These are phyloP conservation scores for Tichodroma muraria DNA, from an alignment of 2,113 vertebrate species.

Conservation along the genomic window DNA sequence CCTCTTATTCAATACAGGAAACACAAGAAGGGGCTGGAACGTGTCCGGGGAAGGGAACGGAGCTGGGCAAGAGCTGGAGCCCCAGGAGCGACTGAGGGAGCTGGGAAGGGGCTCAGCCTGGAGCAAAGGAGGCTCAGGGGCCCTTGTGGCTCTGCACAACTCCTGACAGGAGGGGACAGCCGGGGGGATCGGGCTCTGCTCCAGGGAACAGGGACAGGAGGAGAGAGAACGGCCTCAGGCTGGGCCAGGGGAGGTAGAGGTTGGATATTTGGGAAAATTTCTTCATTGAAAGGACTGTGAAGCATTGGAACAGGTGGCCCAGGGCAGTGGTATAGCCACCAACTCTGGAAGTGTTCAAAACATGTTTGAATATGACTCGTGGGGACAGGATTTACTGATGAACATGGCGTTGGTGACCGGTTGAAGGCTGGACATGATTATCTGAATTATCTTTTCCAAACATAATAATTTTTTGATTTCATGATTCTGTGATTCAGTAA, in stretches of 20 bases:
- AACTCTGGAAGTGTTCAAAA: not conserved
- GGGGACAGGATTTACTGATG: not conserved
- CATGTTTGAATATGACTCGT: not conserved
- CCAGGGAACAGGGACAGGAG: not conserved
- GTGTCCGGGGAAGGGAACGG: fast-evolving
- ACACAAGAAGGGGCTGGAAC: fast-evolving
- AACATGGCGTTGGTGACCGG: fast-evolving
- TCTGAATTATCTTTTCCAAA: not conserved
- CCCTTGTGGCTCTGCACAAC: not conserved
- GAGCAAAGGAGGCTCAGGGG: not conserved
- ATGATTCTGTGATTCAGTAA: not conserved
- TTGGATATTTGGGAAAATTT: not conserved
- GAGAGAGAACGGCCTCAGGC: fast-evolving
- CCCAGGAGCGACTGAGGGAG: fast-evolving
- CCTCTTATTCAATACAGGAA: not conserved
- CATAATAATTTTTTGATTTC: fast-evolving
- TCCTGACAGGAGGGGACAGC: not conserved
- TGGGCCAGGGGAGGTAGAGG: fast-evolving
- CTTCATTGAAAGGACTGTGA: too few relatives aligned
- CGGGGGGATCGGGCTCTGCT: fast-evolving
- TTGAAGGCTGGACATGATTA: not conserved
- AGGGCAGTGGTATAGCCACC: not conserved
- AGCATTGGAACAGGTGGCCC: not conserved
- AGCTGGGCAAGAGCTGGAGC: not conserved
- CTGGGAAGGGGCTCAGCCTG: not conserved